Conservation (phyloP, 2,113 vertebrate species). For the Sitta europaea region DNA sequence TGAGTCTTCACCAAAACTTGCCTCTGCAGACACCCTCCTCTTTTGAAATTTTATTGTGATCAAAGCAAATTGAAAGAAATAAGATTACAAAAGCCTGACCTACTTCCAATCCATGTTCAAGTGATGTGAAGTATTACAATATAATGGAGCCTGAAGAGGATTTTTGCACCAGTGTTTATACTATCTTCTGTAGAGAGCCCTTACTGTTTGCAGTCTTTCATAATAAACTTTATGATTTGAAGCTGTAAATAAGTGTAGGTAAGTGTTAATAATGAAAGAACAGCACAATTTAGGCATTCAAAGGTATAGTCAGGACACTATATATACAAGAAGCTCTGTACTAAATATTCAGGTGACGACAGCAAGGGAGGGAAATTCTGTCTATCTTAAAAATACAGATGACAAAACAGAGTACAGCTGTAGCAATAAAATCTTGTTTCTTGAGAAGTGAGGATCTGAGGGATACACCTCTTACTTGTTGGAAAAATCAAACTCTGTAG, state of each 20-base stretch:
- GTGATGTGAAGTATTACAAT: neutral
- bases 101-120: neutral
- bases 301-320: neutral
- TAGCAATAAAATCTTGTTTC: neutral
- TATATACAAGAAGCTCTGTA: neutral
- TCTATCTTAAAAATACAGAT: neutral
- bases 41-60: neutral
- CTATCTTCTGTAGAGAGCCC: neutral
- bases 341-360: neutral
- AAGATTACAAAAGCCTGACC: neutral
- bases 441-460: neutral
- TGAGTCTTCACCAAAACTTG: neutral
- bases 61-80: neutral
- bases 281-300: neutral
- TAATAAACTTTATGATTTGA: neutral
- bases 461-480: neutral
- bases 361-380: neutral
- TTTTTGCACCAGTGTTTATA: neutral
- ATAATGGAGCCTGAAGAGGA: neutral
- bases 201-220: neutral
- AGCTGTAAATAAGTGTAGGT: neutral
- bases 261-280: slow-evolving; percentile 5
- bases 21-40: neutral
- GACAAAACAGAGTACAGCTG: neutral
- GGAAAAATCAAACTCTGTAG: neutral